phyloP scores from a whole-genome alignment of 2,797 vertebrate species.

The Taeniopygia guttata region DNA sequence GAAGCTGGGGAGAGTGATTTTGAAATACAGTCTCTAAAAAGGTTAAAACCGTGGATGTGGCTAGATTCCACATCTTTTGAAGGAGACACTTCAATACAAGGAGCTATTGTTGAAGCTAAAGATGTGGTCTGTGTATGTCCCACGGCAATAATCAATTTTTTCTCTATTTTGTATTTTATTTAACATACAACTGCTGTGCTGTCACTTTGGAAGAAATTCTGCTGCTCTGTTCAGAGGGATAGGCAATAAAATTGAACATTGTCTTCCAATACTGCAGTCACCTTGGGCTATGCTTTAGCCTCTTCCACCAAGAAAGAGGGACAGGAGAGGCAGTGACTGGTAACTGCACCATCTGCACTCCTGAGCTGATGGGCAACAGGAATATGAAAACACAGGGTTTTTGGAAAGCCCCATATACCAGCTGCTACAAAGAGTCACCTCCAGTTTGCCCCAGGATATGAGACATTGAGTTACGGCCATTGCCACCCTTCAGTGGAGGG shows the following conservation, averaged over 20 bases:
- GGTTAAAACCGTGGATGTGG: background rate
- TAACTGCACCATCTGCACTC: background rate
- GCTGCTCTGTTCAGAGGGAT: background rate
- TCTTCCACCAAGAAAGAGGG: background rate
- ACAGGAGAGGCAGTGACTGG: background rate
- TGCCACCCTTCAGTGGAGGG: background rate
- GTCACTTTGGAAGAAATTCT: background rate
- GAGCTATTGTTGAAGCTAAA: background rate
- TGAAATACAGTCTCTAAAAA: background rate
- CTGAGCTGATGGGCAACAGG: background rate
- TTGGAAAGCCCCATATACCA: background rate
- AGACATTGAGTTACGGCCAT: background rate
- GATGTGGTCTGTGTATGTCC: background rate
- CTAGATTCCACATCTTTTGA: background rate
- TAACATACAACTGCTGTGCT: background rate
- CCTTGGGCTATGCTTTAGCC: background rate
- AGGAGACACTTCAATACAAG: background rate
- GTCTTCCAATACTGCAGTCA: background rate
- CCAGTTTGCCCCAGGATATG: background rate
- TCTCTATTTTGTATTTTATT: background rate
- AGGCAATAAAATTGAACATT: background rate
- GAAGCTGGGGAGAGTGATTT: background rate
- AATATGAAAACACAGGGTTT: background rate
- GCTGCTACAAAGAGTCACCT: background rate
- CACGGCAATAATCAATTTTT: background rate